Conservation (phyloP, 2,888 invertebrate genomes). For the Aporophyla nigra region DNA sequence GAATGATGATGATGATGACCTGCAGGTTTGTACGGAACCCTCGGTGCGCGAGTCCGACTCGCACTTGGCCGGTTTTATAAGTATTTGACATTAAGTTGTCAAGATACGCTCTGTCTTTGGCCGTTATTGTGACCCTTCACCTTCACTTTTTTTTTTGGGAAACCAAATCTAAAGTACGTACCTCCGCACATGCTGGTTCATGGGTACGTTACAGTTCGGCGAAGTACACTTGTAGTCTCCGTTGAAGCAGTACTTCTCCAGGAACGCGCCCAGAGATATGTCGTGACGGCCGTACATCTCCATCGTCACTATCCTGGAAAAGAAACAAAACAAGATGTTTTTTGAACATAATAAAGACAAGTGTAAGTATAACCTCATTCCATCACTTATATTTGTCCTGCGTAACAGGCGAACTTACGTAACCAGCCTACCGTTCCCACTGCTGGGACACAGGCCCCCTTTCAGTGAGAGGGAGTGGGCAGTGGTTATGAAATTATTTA, state of each 20-base stretch:
- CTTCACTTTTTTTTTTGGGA: too few species aligned
- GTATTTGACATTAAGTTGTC: too few species aligned
- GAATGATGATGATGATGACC: too few species aligned
- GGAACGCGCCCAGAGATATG: conserved; percentile 97
- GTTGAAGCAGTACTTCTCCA: conserved; percentile 98
- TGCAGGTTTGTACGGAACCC: too few species aligned
- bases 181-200: conserved; percentile 96
- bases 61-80: too few species aligned
- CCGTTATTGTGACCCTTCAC: too few species aligned
- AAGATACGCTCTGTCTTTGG: too few species aligned
- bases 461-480: too few species aligned
- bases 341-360: not conserved
- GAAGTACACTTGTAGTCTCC: conserved; percentile 96
- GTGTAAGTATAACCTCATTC: not conserved
- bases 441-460: too few species aligned
- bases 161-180: conserved; percentile 55
- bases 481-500: too few species aligned
- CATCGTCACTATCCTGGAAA: conserved; percentile 96
- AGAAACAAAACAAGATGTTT: not conserved
- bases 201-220: conserved; percentile 94
- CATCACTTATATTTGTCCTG: not conserved
- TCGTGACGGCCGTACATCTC: conserved; percentile 98
- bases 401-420: not conserved
- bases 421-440: too few species aligned
- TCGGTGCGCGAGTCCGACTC: too few species aligned